Base-by-base conservation (phyloP, 2,888 invertebrate species). In the Clunio marinus region DNA sequence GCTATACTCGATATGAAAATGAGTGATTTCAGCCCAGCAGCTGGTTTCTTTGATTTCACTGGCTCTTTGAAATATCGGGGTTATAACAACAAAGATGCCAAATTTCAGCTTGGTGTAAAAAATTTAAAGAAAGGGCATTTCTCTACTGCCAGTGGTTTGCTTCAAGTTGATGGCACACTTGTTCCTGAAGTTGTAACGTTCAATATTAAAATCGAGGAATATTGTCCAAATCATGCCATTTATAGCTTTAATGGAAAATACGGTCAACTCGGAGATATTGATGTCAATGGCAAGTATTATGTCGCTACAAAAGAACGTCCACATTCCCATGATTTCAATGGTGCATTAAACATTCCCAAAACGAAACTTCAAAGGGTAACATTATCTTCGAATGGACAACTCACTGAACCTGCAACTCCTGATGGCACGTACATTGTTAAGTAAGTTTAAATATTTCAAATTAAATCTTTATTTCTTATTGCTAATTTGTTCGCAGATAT, bases 201-300 rank as follows among this genome's bases (percentile, higher is more conserved):
- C 0, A 69, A 71, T 0, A 2, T 79, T 1, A 72, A 73, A 5
- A 65, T 77, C 1, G 77, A 77, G 0, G 72, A 78, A 2, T 75
- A 75, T 0, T 74, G 72, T 25, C 17, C 68, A 0, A 66, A 72
- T 0, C 72, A 76, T 15, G 79, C 80, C 0, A 75, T 75, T 0
- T 82, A 80, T 73, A 76, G 75, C 3, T 2, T 81, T 1, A 80
- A 81, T 69, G 80, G 77, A 1, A 79, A 76, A 72, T 83, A 81
- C 69, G 84, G 84, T 1, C 77, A 78, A 0, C 75, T 79, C 51
- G 70, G 78, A 4, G 75, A 74, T 17, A 73, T 77, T 1, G 83
- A 82, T 57, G 1, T 79, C 0, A 76, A 76, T 59, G 84, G 83
- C 5, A 77, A 79, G 13, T 77, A 74, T 57, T 77, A 81, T 57